Conservation (phyloP, 2,797 vertebrate species). For the Phataginus tetradactyla region DNA sequence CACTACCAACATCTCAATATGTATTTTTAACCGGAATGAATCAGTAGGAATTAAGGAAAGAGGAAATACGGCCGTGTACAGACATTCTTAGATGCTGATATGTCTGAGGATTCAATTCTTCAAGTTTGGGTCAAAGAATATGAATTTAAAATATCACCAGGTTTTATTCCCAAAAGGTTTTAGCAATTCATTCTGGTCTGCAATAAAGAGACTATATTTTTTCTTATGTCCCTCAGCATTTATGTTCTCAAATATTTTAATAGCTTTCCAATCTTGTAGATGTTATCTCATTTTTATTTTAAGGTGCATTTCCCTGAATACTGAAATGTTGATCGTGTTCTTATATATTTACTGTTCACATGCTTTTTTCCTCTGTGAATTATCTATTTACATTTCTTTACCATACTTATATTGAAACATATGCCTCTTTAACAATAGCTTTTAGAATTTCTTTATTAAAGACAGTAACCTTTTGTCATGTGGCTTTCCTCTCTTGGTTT, state of each 20-base stretch:
- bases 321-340: background rate
- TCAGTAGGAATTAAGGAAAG: background rate
- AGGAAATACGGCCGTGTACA: background rate
- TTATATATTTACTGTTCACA: slow-evolving; percentile 3
- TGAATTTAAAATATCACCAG: background rate
- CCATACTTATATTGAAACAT: background rate
- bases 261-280: background rate
- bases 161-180: background rate
- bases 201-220: background rate
- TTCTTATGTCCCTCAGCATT: background rate
- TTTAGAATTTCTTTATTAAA: background rate
- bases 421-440: background rate
- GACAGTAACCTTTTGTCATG: background rate
- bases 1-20: background rate
- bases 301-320: background rate
- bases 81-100: background rate
- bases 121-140: background rate
- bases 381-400: background rate
- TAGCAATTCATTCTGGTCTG: background rate
- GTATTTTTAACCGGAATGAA: background rate
- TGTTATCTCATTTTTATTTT: background rate
- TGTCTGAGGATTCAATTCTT: background rate
- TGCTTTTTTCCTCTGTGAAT: background rate
- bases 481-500: background rate
- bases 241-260: background rate